phyloP scores from a whole-genome alignment of 2,113 vertebrate genomes.

The Catagonus wagneri region DNA sequence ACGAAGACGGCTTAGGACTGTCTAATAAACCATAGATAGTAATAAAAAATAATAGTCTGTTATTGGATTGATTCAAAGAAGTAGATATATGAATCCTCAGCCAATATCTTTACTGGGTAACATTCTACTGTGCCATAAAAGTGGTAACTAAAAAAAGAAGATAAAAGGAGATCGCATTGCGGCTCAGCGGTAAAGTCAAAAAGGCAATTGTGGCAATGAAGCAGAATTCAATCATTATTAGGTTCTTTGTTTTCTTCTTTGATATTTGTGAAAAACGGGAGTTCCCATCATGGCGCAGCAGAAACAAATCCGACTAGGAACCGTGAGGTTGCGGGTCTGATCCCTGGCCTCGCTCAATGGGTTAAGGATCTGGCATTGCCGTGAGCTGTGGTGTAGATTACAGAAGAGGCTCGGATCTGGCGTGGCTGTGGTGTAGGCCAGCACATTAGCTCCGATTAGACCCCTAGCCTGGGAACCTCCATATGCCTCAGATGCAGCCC shows the following conservation, averaged over 20 bases:
- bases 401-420: no score
- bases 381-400: no score
- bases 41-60: not conserved
- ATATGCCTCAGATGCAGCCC: no score
- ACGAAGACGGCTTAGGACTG: not conserved
- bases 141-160: not conserved
- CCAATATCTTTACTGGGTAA: not conserved
- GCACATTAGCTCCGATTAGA: no score
- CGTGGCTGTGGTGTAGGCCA: no score
- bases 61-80: not conserved
- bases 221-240: not conserved
- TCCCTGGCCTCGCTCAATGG: no score
- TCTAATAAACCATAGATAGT: not conserved
- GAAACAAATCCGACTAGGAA: no score
- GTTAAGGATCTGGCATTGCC: no score
- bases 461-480: no score
- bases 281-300: no score
- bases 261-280: no score
- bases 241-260: not conserved
- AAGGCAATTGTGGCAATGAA: not conserved
- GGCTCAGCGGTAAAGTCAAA: not conserved
- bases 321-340: no score
- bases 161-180: not conserved
- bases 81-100: not conserved
- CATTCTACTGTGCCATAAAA: not conserved